Evolutionary conservation across 2,113 vertebrate species (phyloP).

Genomic region (Plectropomus leopardus): DNA sequence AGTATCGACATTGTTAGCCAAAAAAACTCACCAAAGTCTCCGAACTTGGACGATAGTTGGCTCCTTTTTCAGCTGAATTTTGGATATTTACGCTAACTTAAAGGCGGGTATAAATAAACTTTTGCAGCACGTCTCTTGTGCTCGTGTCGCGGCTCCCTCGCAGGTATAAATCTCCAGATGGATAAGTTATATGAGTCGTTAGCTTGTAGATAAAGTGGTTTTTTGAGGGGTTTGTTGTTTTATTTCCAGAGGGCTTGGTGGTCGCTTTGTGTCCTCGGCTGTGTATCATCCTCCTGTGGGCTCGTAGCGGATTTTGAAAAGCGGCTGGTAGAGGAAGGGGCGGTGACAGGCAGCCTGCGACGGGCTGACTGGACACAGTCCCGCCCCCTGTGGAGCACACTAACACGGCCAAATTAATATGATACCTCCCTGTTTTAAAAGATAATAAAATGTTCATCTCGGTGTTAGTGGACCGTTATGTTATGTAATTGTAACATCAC

Average conservation of each 20-base stretch:
- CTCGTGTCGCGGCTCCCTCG: neutral
- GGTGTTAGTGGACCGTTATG: no score
- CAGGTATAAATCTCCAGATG: neutral
- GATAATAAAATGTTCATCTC: neutral
- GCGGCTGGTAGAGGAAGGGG: slow-evolving; percentile 80
- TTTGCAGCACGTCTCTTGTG: slow-evolving; percentile 38
- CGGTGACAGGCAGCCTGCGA: slow-evolving; percentile 62
- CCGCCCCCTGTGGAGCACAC: slow-evolving; percentile 8
- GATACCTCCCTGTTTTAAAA: neutral
- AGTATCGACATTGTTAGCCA: neutral
- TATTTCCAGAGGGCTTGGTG: no score
- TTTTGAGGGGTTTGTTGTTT: neutral
- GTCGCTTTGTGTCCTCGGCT: slow-evolving; percentile 37
- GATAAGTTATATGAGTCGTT: neutral
- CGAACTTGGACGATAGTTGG: slow-evolving; percentile 2
- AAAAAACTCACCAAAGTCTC: slow-evolving; percentile 66
- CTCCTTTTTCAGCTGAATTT: slow-evolving; percentile 5
- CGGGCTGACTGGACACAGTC: neutral
- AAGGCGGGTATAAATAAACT: slow-evolving; percentile 3
- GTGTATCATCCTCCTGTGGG: slow-evolving; percentile 39
- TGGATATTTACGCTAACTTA: neutral
- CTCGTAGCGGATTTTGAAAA: slow-evolving; percentile 82
- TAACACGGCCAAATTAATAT: neutral
- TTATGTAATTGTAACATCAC: neutral
- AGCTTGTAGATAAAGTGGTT: neutral